Base-by-base conservation (phyloP, 2,888 invertebrate species). In the Dryococelus australis region DNA sequence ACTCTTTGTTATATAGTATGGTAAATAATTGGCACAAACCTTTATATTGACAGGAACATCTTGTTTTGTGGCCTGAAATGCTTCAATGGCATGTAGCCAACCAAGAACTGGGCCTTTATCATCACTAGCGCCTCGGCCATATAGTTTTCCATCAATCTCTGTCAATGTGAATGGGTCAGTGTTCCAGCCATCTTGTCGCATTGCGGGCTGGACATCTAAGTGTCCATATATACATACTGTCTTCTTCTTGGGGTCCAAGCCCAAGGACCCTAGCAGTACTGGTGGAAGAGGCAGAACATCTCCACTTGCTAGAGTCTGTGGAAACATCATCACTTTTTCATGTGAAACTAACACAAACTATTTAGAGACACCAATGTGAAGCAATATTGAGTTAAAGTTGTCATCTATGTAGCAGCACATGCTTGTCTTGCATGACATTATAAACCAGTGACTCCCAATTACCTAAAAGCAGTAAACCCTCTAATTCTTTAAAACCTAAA, bases 191-290 rank as follows among this genome's bases (percentile, higher is more conserved):
- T 99, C 99, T 89, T 96, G 96, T 91, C 95, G 96, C 51, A 96
- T 92, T 0, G 99, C 99, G 16, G 99, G 99, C 92, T 99, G 99
- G 0, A 99, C 99, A 94, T 99, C 99, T 91, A 99, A 94, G 93
- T 99, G 99, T 0, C 99, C 99, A 92, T 99, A 99, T 87, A 99
- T 94, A 88, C 97, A 95, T 83, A 99, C 95, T 10, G 99, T 99
- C 91, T 98, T 98, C 93, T 99, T 99, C 80, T 94, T 94, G 0
- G 95, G 93, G 91, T 99, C 97, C 90, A 94, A 95, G 89, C 98
- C 98, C 85, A 98, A 93, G 53, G 93, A 93, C 81, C 96, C 98
- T 53, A 98, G 93, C 84, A 99, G 92, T 9, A 97, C 97, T 43
- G 98, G 98, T 0, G 99, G 99, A 86, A 99, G 93, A 85, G 96